A percentile compares a stretch with the other conserved stretches of the same genome.
Conservation (phyloP, 2,113 vertebrate species). For the Anser cygnoides region DNA sequence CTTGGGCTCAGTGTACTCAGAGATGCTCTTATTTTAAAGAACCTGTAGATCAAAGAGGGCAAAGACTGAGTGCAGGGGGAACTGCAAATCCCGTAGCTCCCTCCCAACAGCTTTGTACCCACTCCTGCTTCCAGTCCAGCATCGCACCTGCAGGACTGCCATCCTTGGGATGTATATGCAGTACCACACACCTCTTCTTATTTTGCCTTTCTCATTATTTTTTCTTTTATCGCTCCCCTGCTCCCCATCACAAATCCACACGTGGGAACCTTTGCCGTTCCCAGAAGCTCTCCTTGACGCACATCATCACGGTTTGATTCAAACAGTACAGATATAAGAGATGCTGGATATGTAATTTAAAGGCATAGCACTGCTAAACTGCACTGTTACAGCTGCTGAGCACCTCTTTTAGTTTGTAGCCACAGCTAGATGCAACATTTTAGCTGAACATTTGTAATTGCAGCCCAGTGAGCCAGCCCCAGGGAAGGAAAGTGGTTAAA, state of each 20-base stretch:
- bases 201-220: neutral
- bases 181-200: neutral
- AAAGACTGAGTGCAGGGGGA: neutral
- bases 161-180: neutral
- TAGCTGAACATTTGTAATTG: neutral
- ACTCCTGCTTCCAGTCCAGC: neutral
- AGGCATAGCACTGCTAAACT: neutral
- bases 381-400: neutral
- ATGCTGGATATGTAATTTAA: neutral
- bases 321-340: neutral
- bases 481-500: neutral
- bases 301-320: neutral
- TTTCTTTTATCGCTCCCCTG: neutral
- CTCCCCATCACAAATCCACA: neutral
- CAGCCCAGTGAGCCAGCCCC: neutral
- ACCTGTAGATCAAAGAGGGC: neutral
- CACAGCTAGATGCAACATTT: neutral
- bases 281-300: neutral
- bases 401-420: neutral
- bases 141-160: rapidly evolving
- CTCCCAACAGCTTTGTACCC: neutral
- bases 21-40: neutral
- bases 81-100: neutral
- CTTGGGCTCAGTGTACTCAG: rapidly evolving
- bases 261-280: neutral